Percentiles rank a stretch among this genome's conserved stretches.
Conservation (phyloP, 2,888 invertebrate genomes). For the Ptychoptera albimana region DNA sequence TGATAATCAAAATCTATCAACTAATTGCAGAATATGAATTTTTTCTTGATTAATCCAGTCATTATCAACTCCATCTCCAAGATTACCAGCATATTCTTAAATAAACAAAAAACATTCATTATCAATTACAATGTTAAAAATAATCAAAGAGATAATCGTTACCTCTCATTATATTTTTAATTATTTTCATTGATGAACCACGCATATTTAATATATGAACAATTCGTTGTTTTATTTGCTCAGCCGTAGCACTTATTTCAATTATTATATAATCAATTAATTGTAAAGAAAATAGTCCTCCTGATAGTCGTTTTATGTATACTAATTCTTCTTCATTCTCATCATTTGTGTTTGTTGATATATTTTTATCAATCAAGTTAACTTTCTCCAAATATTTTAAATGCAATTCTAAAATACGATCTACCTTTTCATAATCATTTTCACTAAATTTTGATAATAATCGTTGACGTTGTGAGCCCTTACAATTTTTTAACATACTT, state of each 20-base stretch:
- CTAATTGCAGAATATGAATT: slow-evolving; percentile 77
- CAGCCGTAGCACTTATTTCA: slow-evolving; percentile 53
- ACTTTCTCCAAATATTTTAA: slow-evolving; percentile 94
- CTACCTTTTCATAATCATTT: slow-evolving; percentile 96
- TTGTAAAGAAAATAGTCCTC: slow-evolving; percentile 92
- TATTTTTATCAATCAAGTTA: slow-evolving; percentile 61
- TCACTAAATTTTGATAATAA: slow-evolving; percentile 91
- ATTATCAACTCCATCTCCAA: slow-evolving; percentile 76
- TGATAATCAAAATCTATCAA: slow-evolving; percentile 79
- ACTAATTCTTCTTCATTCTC: slow-evolving; percentile 69
- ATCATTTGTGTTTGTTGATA: slow-evolving; percentile 38
- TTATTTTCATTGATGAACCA: slow-evolving; percentile 82
- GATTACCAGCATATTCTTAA: slow-evolving; percentile 85
- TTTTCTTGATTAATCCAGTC: slow-evolving; percentile 81
- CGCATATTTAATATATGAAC: slow-evolving; percentile 77
- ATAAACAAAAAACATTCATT: slow-evolving; percentile 10
- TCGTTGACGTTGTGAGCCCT: slow-evolving; percentile 77
- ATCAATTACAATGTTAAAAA: not conserved
- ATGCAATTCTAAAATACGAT: slow-evolving; percentile 87
- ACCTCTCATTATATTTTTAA: slow-evolving; percentile 88
- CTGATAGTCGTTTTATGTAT: slow-evolving; percentile 78
- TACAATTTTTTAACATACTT: slow-evolving; percentile 84
- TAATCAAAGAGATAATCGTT: too few species aligned
- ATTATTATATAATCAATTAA: slow-evolving; percentile 79
- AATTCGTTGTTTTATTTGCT: slow-evolving; percentile 66